These are phyloP conservation scores for Jaculus jaculus DNA, from an alignment of 2,113 vertebrate species.

Conservation along the genomic window DNA sequence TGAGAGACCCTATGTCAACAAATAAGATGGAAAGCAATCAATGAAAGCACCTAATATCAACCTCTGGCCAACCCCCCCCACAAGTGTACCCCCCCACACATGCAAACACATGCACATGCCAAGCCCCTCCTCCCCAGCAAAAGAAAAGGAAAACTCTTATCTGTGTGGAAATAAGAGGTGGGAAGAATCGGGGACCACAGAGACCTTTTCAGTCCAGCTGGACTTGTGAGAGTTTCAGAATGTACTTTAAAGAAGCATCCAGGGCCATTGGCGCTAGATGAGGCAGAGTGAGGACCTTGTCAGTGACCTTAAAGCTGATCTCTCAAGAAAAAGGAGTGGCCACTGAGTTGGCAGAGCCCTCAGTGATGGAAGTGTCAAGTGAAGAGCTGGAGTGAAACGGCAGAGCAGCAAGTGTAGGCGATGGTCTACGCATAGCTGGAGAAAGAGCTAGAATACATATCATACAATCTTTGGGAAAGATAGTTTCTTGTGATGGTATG, in stretches of 20 bases:
- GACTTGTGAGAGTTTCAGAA: background rate
- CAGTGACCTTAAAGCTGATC: background rate
- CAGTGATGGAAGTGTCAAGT: background rate
- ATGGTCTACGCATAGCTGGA: background rate
- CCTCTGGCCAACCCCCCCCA: too few species aligned
- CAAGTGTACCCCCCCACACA: too few species aligned
- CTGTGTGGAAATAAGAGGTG: too few species aligned
- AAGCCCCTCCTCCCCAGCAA: too few species aligned
- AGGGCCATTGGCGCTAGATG: background rate
- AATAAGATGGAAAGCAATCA: too few species aligned
- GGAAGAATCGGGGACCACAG: background rate
- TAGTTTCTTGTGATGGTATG: background rate
- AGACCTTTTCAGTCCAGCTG: background rate
- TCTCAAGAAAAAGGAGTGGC: background rate
- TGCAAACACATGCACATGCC: too few species aligned
- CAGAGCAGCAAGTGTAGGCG: background rate
- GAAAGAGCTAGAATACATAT: background rate
- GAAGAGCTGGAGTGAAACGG: background rate
- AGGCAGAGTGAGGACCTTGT: background rate
- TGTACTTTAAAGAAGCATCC: background rate
- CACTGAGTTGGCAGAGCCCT: background rate
- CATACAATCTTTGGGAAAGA: slow-evolving; percentile 11
- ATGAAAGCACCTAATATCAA: too few species aligned
- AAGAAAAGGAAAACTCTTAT: too few species aligned
- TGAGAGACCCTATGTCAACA: too few species aligned